Evolutionary conservation across 1,140 invertebrate genomes (phyloP).

Genomic region (Nylanderia fulva): DNA sequence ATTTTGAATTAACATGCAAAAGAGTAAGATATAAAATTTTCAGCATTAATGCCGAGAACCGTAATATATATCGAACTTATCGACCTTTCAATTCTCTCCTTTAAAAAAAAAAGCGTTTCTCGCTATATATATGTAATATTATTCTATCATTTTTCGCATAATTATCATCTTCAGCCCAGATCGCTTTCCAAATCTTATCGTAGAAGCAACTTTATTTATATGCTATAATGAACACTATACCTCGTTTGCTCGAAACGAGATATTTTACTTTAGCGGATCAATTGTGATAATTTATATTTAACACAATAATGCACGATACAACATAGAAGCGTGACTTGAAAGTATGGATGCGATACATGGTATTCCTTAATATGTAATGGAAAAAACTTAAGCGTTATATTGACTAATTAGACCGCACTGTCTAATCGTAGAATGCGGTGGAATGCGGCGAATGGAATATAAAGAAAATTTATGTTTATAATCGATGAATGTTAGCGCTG

Average conservation of each 20-base stretch:
- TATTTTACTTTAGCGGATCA: constrained; percentile 12
- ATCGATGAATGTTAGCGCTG: constrained; percentile 36
- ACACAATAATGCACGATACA: constrained; percentile 46
- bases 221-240: constrained; percentile 42
- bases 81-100: constrained; percentile 2
- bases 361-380: constrained; percentile 21
- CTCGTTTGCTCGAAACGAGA: background rate
- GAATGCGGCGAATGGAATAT: constrained; percentile 17
- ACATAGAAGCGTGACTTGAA: constrained; percentile 52
- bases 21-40: constrained; percentile 47
- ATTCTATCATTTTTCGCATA: background rate
- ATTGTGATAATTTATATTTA: constrained; percentile 40
- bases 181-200: constrained; percentile 54
- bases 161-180: constrained; percentile 41
- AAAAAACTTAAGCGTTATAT: constrained; percentile 26
- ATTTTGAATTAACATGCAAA: constrained; percentile 11
- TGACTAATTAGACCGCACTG: constrained; percentile 47
- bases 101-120: background rate
- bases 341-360: constrained; percentile 23
- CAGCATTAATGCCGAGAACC: constrained; percentile 17
- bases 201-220: constrained; percentile 52
- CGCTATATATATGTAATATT: constrained; percentile 11
- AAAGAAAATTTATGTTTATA: background rate
- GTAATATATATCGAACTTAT: constrained; percentile 45
- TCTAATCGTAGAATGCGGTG: constrained; percentile 27